Base-by-base conservation (phyloP, 2,888 invertebrate genomes). In the Leptura quadrifasciata region DNA sequence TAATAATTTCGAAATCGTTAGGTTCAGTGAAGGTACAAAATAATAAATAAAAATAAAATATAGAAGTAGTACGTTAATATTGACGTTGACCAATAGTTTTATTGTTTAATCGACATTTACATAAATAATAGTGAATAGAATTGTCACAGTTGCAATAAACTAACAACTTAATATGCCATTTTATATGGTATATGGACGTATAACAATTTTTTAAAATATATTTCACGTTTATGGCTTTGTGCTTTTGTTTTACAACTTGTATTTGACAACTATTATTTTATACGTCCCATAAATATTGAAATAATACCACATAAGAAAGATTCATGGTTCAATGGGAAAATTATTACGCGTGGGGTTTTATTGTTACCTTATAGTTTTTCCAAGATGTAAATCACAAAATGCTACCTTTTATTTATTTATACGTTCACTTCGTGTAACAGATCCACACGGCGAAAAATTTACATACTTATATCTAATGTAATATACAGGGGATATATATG, bases 301-400 rank as follows among this genome's bases (percentile, higher is more conserved):
- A 81, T 82, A 82, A 75, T 79, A 73, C 80, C 76, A 64, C 79
- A 78, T 81, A 82, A 82, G 76, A 74, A 75, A 76, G 80, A 82
- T 83, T 82, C 82, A 79, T 80, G 76, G 65, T 65, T 55, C 80
- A 78, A 76, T 77, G 79, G 65, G 80, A 79, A 81, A 80, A 81
- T 81, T 81, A 82, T 82, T 75, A 74, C 73, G 80, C 79, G 83
- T 83, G 79, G 82, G 82, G 72, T 81, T 83, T 83, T 83, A 83
- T 83, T 80, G 80, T 81, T 77, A 76, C 77, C 74, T 79, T 83
- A 82, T 79, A 77, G 78, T 80, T 77, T 79, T 80, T 77, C 67
- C 72, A 64, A 75, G 72, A 75, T 74, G 79, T 82, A 80, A 81
- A 82, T 81, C 82, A 57, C 57, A 57, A 20, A 3, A 57, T 57